Conservation (phyloP, 2,888 invertebrate species). For the Escarpia spicata region DNA sequence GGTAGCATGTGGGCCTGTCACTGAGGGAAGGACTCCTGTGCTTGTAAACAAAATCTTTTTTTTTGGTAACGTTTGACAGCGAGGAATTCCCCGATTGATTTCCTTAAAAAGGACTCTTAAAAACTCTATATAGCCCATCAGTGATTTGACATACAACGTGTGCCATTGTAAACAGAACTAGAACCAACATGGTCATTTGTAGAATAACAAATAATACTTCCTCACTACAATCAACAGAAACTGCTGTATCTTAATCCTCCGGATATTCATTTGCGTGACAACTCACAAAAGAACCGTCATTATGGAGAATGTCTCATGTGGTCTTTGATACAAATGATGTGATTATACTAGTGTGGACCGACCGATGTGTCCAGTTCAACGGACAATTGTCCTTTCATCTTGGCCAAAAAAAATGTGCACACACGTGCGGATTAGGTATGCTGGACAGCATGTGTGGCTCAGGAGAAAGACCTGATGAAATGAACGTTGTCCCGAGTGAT, state of each 20-base stretch:
- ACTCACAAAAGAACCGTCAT: background rate
- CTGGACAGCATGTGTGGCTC: background rate
- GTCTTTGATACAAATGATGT: background rate
- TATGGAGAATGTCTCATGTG: background rate
- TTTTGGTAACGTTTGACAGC: too few species aligned
- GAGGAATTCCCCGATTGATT: too few species aligned
- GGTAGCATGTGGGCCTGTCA: too few species aligned
- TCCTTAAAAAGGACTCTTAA: too few species aligned
- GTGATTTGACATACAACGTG: too few species aligned
- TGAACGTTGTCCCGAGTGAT: background rate
- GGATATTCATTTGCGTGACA: background rate
- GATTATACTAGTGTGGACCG: background rate
- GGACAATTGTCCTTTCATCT: background rate
- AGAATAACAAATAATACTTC: too few species aligned
- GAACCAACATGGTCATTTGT: too few species aligned
- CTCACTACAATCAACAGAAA: background rate
- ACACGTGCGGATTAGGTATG: background rate
- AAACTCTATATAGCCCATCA: too few species aligned
- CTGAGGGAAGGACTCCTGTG: too few species aligned
- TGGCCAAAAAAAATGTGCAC: background rate
- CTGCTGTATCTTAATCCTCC: background rate
- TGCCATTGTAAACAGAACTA: too few species aligned
- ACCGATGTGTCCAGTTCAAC: background rate
- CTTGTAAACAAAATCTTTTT: too few species aligned
- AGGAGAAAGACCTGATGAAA: background rate